Evolutionary conservation across 2,888 invertebrate genomes (phyloP), one percentile per base, ranked within the genome.

Genomic region (Pollenia griseotomentosa): DNA sequence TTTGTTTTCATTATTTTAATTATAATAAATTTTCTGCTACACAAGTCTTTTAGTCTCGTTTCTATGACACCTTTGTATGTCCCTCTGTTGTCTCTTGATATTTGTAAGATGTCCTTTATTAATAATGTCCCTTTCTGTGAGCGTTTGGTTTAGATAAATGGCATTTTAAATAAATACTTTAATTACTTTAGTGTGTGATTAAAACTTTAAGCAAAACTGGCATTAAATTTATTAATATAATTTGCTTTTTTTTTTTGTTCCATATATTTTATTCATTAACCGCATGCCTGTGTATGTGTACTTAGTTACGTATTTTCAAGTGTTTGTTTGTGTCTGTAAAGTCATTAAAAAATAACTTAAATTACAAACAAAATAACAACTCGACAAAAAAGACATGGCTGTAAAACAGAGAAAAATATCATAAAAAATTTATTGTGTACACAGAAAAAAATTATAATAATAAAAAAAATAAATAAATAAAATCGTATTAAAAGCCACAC

Each of bases 311-410:
- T 71, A 11, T 55, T 6, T 53, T 12, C 19, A n/a, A 46, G 40
- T 33, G 14, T 40, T 33, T 65, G 4, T 65, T n/a, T 79, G 12
- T 78, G 70, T 59, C 42, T 59, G 70, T 53, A 83, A 70, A 70
- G 79, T 79, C 55, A 75, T 83, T 82, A 83, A 63, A 55, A 74
- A 77, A 57, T 55, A 65, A 65, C 51, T 71, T 59, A 82, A 77
- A 78, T 78, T 74, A 66, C 59, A 63, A 66, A 48, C 16, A 66
- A 74, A 82, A 74, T 59, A 74, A 82, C 55, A 83, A 66, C 23
- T 61, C 19, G 11, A 12, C 2, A 48, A 77, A 61, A 51, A 81
- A 59, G 19, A 85, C 70, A 80, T 80, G 74, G 12, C 48, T 83
- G 78, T 71, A 57, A 73, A 83, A 55, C 77, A 71, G 61, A 68